Percentiles rank a stretch among this genome's conserved stretches.
These are phyloP conservation scores for Euplagia quadripunctaria DNA, from an alignment of 2,888 invertebrate genomes.

Conservation along the genomic window DNA sequence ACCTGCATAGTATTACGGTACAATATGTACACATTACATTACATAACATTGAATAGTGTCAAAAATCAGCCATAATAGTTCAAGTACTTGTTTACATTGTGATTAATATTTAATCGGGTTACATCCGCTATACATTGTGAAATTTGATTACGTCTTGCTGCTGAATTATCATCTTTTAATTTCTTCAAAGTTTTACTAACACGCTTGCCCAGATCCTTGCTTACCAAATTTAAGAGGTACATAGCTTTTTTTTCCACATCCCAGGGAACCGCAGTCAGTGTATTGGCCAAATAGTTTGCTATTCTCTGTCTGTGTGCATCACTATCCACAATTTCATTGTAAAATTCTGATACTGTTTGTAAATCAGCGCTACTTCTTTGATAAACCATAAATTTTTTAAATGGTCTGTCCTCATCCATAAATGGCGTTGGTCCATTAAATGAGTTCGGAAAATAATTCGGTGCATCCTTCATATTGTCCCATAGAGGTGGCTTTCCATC, in stretches of 20 bases:
- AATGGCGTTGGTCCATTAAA: constrained; percentile 93
- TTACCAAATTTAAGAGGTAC: constrained; percentile 19
- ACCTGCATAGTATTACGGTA: not conserved
- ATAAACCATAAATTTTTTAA: constrained; percentile 51
- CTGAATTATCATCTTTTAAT: constrained; percentile 19
- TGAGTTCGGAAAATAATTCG: constrained; percentile 98
- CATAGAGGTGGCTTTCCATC: constrained; percentile 89
- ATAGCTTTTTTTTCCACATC: constrained; percentile 36
- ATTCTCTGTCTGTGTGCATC: constrained; percentile 49
- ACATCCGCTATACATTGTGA: constrained; percentile 30
- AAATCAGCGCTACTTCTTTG: constrained; percentile 65
- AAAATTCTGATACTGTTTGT: constrained; percentile 91
- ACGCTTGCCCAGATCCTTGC: constrained; percentile 25
- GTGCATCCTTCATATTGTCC: constrained; percentile 94
- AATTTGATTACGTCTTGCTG: constrained; percentile 20
- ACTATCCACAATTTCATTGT: constrained; percentile 71
- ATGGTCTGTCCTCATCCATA: constrained; percentile 73
- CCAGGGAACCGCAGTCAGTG: constrained; percentile 24
- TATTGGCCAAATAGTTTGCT: constrained; percentile 29
- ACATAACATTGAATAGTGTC: not conserved
- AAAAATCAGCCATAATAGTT: not conserved
- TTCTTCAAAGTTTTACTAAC: constrained; percentile 15
- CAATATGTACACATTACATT: not conserved
- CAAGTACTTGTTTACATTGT: not conserved
- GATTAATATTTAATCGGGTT: not conserved